Conservation (phyloP, 2,888 invertebrate genomes). For the Ceraclea dissimilis region DNA sequence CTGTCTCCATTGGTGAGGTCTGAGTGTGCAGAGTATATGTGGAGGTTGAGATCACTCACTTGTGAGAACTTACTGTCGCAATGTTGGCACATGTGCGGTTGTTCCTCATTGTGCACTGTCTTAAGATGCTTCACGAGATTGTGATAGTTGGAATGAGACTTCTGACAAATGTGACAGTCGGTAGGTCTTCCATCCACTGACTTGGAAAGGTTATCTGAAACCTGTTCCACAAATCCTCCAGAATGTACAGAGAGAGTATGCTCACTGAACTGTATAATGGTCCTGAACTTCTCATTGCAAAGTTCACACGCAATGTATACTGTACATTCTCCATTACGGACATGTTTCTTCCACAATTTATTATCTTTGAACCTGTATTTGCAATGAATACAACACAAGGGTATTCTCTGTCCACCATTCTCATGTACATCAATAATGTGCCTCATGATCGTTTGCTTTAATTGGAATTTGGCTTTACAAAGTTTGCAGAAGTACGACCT, state of each 20-base stretch:
- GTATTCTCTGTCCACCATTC: conserved; percentile 42
- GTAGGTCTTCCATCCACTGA: conserved; percentile 44
- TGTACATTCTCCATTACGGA: conserved; percentile 50
- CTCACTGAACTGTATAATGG: conserved; percentile 44
- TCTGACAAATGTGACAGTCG: conserved; percentile 49
- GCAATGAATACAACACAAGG: conserved; percentile 42
- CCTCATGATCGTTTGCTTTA: conserved; percentile 48
- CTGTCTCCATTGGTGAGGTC: conserved; percentile 33
- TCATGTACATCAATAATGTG: conserved; percentile 46
- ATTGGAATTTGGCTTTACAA: conserved; percentile 46
- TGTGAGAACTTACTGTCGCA: conserved; percentile 51
- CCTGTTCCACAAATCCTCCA: conserved; percentile 37
- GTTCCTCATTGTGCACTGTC: conserved; percentile 43
- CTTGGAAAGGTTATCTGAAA: conserved; percentile 37
- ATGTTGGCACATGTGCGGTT: conserved; percentile 51
- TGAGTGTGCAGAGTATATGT: conserved; percentile 52
- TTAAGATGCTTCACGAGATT: conserved; percentile 53
- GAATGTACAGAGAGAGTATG: conserved; percentile 44
- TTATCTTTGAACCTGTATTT: conserved; percentile 42
- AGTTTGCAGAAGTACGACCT: conserved; percentile 46
- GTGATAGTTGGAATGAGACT: conserved; percentile 48
- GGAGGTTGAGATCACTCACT: conserved; percentile 50
- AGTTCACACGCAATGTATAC: conserved; percentile 50
- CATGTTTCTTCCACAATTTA: conserved; percentile 42
- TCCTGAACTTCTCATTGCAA: conserved; percentile 42